Percentiles rank a stretch among this genome's conserved stretches.
phyloP scores from a whole-genome alignment of 2,113 vertebrate species.

The Anarrhichthys ocellatus region DNA sequence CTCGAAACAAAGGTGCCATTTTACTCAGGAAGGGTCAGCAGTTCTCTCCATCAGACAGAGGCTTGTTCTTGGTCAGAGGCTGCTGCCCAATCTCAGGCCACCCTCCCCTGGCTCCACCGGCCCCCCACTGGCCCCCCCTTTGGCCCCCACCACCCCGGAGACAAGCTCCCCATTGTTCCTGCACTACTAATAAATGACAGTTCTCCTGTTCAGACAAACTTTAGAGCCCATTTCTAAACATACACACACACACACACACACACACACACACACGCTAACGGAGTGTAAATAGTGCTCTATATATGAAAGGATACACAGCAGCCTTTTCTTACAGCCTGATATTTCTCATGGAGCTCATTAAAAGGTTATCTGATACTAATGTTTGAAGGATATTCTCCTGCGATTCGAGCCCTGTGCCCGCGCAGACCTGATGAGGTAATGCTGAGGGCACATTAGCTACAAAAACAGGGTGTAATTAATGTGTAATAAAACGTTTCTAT shows the following conservation, averaged over 20 bases:
- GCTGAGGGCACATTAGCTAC: neutral
- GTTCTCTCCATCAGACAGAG: conserved; percentile 86
- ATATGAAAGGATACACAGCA: conserved; percentile 39
- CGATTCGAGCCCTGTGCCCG: conserved; percentile 8
- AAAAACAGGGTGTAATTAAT: conserved; percentile 38
- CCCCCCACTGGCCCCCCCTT: conserved; percentile 64
- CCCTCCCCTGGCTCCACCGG: conserved; percentile 70
- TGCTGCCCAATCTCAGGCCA: conserved; percentile 84
- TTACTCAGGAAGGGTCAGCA: conserved; percentile 87
- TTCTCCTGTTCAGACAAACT: conserved; percentile 82
- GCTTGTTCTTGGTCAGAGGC: conserved; percentile 86
- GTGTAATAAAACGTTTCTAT: neutral
- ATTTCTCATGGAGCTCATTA: conserved; percentile 55
- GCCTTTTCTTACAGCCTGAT: conserved; percentile 3
- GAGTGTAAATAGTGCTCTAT: conserved; percentile 45
- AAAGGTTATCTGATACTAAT: conserved; percentile 51
- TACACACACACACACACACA: conserved; percentile 40
- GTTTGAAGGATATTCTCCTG: conserved; percentile 42
- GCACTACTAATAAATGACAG: conserved; percentile 85
- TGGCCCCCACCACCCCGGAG: conserved; percentile 77
- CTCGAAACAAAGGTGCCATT: conserved; percentile 88
- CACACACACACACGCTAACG: conserved; percentile 49
- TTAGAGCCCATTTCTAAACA: conserved; percentile 74
- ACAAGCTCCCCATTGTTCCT: conserved; percentile 87
- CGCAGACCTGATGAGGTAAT: conserved; percentile 42